phyloP scores from a whole-genome alignment of 2,888 invertebrate species.

The Drosophila pseudotalamancana region DNA sequence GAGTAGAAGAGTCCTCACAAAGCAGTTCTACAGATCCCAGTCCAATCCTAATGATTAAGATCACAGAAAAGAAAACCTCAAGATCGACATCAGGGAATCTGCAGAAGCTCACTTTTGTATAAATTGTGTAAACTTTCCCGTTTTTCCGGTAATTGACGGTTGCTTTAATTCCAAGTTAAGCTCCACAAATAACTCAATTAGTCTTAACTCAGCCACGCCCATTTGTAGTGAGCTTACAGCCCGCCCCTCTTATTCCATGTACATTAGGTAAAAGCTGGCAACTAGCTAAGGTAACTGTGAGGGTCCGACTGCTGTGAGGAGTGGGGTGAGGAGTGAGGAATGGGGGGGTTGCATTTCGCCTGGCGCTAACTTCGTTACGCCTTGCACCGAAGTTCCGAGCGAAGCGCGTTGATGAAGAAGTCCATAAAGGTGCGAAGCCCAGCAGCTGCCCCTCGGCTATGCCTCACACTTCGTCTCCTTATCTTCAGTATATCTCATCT shows the following conservation, averaged over 20 bases:
- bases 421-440: constrained; percentile 65
- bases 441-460: constrained; percentile 19
- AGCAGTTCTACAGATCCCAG: no score
- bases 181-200: constrained; percentile 72
- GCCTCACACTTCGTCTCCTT: constrained; percentile 4
- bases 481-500: neutral
- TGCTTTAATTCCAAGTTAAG: constrained; percentile 46
- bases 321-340: neutral
- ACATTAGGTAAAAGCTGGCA: constrained; percentile 22
- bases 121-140: neutral
- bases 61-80: no score
- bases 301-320: neutral
- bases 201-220: constrained; percentile 42
- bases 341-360: constrained; percentile 18
- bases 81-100: no score
- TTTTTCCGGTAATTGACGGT: neutral
- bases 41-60: no score
- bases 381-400: constrained; percentile 41
- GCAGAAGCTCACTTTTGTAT: no score
- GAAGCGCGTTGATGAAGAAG: constrained; percentile 70
- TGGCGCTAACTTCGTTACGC: constrained; percentile 59
- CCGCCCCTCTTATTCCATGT: neutral
- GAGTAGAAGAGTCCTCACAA: no score
- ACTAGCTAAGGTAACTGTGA: neutral
- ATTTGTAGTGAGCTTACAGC: constrained; percentile 1